Conservation (phyloP, 2,888 invertebrate species). For the Cataglyphis albicans region DNA sequence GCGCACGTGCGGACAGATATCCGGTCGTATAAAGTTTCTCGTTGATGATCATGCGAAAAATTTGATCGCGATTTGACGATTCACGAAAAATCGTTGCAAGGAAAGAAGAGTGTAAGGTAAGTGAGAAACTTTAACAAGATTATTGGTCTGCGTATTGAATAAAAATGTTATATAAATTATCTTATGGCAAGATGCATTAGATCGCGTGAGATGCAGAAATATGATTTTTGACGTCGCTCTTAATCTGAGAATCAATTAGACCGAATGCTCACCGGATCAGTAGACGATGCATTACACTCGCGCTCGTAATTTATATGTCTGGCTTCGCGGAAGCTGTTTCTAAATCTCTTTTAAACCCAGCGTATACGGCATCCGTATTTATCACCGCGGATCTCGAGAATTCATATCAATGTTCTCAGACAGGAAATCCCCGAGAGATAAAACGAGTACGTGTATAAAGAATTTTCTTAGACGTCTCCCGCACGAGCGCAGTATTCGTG, state of each 20-base stretch:
- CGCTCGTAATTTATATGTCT: conserved; percentile 41
- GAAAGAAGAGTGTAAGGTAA: not conserved
- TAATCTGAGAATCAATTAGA: conserved; percentile 55
- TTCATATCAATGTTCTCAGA: conserved; percentile 45
- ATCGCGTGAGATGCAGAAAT: conserved; percentile 28
- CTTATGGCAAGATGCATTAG: conserved; percentile 27
- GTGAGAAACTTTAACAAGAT: conserved; percentile 33
- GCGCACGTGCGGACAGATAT: conserved; percentile 64
- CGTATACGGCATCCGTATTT: conserved; percentile 42
- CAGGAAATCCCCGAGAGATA: conserved; percentile 34
- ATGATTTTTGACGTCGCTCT: conserved; percentile 31
- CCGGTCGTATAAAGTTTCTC: conserved; percentile 60
- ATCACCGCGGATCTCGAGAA: conserved; percentile 36
- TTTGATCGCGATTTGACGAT: conserved; percentile 36
- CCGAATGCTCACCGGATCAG: conserved; percentile 37
- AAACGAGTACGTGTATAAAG: conserved; percentile 6
- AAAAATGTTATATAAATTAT: not conserved
- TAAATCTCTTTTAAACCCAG: conserved; percentile 45
- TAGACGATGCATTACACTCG: conserved; percentile 29
- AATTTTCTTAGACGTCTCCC: conserved; percentile 40
- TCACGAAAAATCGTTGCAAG: conserved; percentile 37
- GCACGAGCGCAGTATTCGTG: conserved; percentile 27
- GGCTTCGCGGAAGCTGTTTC: conserved; percentile 35
- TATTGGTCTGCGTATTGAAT: not conserved
- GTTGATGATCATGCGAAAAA: conserved; percentile 32